phyloP scores from a whole-genome alignment of 2,888 invertebrate species.

The Paralinhomoeus sp. region DNA sequence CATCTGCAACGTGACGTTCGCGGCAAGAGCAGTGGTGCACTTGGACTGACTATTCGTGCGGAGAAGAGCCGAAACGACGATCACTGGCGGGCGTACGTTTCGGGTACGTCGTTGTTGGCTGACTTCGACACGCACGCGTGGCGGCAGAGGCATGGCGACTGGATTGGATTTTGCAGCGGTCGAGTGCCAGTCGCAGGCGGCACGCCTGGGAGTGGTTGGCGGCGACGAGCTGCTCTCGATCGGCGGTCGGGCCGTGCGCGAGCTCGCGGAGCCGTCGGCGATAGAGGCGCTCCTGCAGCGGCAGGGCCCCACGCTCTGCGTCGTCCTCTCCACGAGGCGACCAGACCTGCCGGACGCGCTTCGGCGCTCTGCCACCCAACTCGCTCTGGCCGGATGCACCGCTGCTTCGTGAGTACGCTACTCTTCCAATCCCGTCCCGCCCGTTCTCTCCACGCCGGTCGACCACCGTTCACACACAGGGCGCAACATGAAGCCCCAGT shows the following conservation, averaged over 20 bases:
- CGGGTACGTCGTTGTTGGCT: too few relatives aligned
- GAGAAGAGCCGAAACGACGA: neutral
- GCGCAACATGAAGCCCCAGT: too few relatives aligned
- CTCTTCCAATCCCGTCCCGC: too few relatives aligned
- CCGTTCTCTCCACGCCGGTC: too few relatives aligned
- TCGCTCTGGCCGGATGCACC: slow-evolving; percentile 1
- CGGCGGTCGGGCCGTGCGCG: slow-evolving; percentile 2
- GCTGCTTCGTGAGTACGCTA: too few relatives aligned
- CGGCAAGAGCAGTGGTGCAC: neutral
- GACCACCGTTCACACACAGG: too few relatives aligned
- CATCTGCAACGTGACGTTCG: neutral
- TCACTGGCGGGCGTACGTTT: neutral
- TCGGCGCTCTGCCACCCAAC: neutral
- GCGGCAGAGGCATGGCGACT: too few relatives aligned
- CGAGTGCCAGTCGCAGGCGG: slow-evolving; percentile 2
- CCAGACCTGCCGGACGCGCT: slow-evolving; percentile 1
- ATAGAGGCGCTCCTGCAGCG: slow-evolving; percentile 6
- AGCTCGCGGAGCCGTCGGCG: slow-evolving; percentile 1
- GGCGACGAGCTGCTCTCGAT: slow-evolving; percentile 7
- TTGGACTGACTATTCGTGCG: slow-evolving; percentile 6
- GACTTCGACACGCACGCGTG: too few relatives aligned
- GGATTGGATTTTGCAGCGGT: slow-evolving; percentile 3
- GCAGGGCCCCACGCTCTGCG: slow-evolving; percentile 2
- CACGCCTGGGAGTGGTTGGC: neutral
- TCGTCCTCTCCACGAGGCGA: slow-evolving; percentile 6